Conservation (phyloP, 2,113 vertebrate species). For the Glaucomys volans region DNA sequence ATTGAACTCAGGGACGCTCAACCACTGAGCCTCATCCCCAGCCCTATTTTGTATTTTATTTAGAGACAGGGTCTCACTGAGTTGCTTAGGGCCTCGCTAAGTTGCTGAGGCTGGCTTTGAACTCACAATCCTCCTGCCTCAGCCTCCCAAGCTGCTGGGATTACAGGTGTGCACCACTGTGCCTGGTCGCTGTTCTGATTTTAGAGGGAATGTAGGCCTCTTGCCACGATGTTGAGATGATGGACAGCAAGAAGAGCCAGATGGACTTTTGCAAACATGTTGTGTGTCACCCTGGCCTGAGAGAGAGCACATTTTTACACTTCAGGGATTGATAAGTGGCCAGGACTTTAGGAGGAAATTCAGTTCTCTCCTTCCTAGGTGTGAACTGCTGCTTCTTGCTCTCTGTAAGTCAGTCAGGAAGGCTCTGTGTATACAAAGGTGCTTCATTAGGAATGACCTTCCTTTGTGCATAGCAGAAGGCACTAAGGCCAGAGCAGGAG, state of each 20-base stretch:
- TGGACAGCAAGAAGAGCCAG: not conserved
- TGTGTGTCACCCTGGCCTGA: not conserved
- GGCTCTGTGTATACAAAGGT: not conserved
- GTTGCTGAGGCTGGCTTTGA: too few relatives aligned
- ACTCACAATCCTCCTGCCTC: too few relatives aligned
- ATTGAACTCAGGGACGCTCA: too few relatives aligned
- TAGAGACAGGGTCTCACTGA: too few relatives aligned
- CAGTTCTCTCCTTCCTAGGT: not conserved
- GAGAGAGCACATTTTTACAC: not conserved
- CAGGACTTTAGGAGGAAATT: not conserved
- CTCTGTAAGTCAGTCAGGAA: not conserved
- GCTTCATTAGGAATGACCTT: not conserved
- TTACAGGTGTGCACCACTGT: too few relatives aligned
- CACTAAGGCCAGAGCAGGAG: not conserved
- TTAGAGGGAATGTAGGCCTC: not conserved
- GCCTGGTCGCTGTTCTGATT: not conserved
- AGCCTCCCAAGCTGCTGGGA: too few relatives aligned
- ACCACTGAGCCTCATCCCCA: too few relatives aligned
- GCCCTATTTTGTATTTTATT: too few relatives aligned
- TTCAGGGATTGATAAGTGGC: not conserved
- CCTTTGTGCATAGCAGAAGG: not conserved
- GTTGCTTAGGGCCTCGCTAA: too few relatives aligned
- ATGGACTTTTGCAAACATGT: not conserved
- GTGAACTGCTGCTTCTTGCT: not conserved
- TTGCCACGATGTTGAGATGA: not conserved